Evolutionary conservation across 2,797 vertebrate genomes (phyloP).

Genomic region (Babyrousa celebensis): DNA sequence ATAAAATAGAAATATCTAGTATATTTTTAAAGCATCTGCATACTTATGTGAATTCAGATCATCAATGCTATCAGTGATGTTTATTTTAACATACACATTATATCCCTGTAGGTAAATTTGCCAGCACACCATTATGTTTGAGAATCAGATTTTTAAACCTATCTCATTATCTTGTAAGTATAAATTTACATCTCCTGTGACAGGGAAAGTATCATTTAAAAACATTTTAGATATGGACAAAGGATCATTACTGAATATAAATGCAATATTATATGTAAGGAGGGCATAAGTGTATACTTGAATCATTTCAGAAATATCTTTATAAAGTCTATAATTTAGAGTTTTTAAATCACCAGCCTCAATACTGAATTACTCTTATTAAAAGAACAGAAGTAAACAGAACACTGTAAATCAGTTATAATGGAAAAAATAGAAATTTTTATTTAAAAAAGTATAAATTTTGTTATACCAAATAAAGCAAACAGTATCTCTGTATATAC

Average conservation of each 20-base stretch:
- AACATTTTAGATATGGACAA: not conserved
- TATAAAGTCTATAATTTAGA: not conserved
- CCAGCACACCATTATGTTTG: not conserved
- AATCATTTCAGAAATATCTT: slow-evolving; percentile 46
- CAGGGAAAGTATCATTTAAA: not conserved
- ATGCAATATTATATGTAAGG: not conserved
- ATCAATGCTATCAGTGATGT: not conserved
- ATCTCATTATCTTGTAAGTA: slow-evolving; percentile 59
- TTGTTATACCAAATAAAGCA: not conserved
- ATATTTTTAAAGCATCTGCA: not conserved
- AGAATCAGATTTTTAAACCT: slow-evolving; percentile 43
- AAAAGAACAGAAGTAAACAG: not conserved
- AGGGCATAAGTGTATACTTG: not conserved
- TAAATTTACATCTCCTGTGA: slow-evolving; percentile 47
- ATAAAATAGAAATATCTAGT: not conserved
- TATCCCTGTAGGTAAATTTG: slow-evolving; percentile 66
- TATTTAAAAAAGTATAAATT: not conserved
- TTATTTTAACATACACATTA: slow-evolving; percentile 18
- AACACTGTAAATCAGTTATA: too few relatives aligned
- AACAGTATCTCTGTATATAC: not conserved
- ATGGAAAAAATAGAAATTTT: too few relatives aligned
- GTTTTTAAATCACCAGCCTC: not conserved
- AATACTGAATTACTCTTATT: not conserved
- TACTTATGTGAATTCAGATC: slow-evolving; percentile 39
- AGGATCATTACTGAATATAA: not conserved